Percentiles rank a stretch among this genome's conserved stretches.
These are phyloP conservation scores for Cnemophilus loriae DNA, from an alignment of 2,113 vertebrate genomes.

Conservation along the genomic window DNA sequence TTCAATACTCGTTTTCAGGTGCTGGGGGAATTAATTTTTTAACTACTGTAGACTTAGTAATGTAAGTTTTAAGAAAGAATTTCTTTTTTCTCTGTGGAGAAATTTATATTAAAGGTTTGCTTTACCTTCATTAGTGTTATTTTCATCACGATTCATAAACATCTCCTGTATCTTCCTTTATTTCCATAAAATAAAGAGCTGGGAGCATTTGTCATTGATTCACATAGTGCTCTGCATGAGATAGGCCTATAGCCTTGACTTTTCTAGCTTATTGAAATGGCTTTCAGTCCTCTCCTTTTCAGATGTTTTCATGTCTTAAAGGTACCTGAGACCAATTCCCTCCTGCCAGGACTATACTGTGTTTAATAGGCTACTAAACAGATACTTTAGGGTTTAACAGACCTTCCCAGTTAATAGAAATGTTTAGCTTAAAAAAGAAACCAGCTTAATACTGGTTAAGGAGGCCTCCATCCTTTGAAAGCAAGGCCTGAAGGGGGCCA, in stretches of 20 bases:
- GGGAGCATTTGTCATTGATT: neutral
- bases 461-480: neutral
- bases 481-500: neutral
- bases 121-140: neutral
- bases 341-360: neutral
- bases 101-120: neutral
- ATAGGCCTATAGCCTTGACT: neutral
- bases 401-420: neutral
- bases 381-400: neutral
- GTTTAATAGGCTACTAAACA: neutral
- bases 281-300: neutral
- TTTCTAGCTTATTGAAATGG: neutral
- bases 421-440: neutral
- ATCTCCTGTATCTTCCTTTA: neutral
- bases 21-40: slow-evolving; percentile 18
- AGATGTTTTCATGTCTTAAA: neutral
- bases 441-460: neutral
- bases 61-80: neutral
- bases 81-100: neutral
- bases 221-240: neutral
- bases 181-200: slow-evolving; percentile 16
- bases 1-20: slow-evolving; percentile 1
- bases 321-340: neutral
- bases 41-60: slow-evolving; percentile 23
- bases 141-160: neutral